These are phyloP conservation scores for Cantharis lateralis DNA, from an alignment of 2,888 invertebrate species.

Conservation along the genomic window DNA sequence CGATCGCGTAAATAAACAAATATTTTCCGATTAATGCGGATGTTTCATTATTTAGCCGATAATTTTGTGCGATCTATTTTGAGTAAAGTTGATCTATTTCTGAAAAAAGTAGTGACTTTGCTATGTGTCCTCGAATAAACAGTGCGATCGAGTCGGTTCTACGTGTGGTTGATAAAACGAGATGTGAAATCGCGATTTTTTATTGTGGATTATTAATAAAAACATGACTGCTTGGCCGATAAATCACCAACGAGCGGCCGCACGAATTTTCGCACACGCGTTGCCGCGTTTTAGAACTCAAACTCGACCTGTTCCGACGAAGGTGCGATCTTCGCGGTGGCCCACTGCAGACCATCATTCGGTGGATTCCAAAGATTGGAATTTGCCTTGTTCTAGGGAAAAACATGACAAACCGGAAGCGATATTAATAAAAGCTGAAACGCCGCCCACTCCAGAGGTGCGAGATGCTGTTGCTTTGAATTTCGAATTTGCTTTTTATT, in stretches of 20 bases:
- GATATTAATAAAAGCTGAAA: conserved; percentile 30
- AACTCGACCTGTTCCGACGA: conserved; percentile 39
- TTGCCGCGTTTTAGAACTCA: conserved; percentile 40
- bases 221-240: conserved; percentile 55
- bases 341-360: conserved; percentile 53
- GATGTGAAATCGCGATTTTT: conserved; percentile 23
- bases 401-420: conserved; percentile 27
- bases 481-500: conserved; percentile 9
- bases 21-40: not conserved
- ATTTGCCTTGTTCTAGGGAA: not conserved
- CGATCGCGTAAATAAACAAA: not conserved
- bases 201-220: conserved; percentile 24
- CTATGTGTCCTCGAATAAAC: conserved; percentile 10
- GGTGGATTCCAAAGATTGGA: conserved; percentile 24
- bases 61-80: conserved; percentile 24
- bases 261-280: conserved; percentile 57
- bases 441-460: conserved; percentile 34
- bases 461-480: conserved; percentile 7
- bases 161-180: conserved; percentile 31
- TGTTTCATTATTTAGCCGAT: not conserved
- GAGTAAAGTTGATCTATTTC: conserved; percentile 20
- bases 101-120: conserved; percentile 10
- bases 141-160: conserved; percentile 35
- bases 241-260: conserved; percentile 58
- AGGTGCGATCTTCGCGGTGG: conserved; percentile 50